Percentiles rank a stretch among this genome's conserved stretches.
Evolutionary conservation across 1,140 invertebrate species (phyloP).

Genomic region (Ostrea denselamellosa): DNA sequence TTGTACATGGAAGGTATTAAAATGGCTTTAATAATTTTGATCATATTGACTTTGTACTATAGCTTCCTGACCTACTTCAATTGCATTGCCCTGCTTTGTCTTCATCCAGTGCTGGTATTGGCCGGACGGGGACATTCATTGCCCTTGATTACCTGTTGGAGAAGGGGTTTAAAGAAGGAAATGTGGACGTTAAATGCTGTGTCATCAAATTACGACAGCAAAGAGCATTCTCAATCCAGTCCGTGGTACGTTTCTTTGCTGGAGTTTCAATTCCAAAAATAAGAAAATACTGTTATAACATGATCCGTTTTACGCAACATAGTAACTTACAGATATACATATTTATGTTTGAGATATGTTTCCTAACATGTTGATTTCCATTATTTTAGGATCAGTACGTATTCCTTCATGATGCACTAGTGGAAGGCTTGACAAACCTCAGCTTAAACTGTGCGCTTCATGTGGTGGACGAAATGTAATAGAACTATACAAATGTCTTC

Average conservation of each 20-base stretch:
- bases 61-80: background rate
- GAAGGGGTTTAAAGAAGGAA: background rate
- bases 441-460: background rate
- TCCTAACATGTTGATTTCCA: background rate
- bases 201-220: constrained; percentile 19
- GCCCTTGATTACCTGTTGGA: constrained; percentile 33
- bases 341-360: background rate
- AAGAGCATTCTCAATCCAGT: background rate
- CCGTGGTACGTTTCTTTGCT: background rate
- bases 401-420: constrained; percentile 19
- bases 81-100: background rate
- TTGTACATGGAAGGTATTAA: constrained; percentile 33
- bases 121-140: constrained; percentile 28
- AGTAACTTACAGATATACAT: background rate
- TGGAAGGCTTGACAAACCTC: constrained; percentile 15
- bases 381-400: constrained; percentile 28
- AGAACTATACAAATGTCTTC: too few species aligned
- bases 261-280: background rate
- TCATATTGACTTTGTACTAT: background rate
- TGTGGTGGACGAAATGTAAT: constrained; percentile 13
- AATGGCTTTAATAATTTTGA: background rate
- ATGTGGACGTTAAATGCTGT: background rate
- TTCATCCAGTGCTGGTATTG: constrained; percentile 14
- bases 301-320: background rate
- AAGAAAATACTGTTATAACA: background rate